Percentiles rank a stretch among this genome's conserved stretches.
These are phyloP conservation scores for Chelon labrosus DNA, from an alignment of 2,797 vertebrate species.

Conservation along the genomic window DNA sequence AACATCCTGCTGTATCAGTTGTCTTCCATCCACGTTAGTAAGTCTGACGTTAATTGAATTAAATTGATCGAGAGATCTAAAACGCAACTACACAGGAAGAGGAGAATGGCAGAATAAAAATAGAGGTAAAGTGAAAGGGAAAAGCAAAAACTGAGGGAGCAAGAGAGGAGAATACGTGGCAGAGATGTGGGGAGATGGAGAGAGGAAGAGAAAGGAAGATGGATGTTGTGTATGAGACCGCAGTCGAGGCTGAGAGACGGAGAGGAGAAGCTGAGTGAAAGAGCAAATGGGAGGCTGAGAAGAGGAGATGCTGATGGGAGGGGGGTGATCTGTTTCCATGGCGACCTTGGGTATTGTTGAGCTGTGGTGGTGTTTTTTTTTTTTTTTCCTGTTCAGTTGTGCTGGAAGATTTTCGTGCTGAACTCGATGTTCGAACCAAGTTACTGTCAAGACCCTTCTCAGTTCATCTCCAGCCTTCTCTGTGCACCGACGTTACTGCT, in stretches of 20 bases:
- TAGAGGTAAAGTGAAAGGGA: neutral
- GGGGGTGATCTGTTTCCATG: constrained; percentile 60
- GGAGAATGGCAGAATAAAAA: neutral
- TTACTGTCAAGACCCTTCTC: neutral
- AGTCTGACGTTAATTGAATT: constrained; percentile 26
- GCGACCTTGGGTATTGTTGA: constrained; percentile 38
- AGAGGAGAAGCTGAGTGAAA: constrained; percentile 29
- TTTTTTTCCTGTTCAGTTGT: constrained; percentile 2
- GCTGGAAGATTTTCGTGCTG: constrained; percentile 29
- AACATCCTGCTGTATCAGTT: constrained; percentile 1
- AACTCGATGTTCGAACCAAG: constrained; percentile 19
- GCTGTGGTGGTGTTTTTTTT: constrained; percentile 11
- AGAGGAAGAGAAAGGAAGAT: constrained; percentile 3
- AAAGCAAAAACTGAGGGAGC: neutral
- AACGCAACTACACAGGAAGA: neutral
- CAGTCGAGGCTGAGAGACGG: constrained; percentile 10
- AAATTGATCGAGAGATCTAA: constrained; percentile 8
- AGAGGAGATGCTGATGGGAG: constrained; percentile 13
- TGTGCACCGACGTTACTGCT: too few relatives aligned
- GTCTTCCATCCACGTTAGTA: neutral
- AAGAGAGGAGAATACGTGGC: neutral
- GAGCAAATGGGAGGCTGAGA: constrained; percentile 43
- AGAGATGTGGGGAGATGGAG: neutral
- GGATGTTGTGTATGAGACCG: constrained; percentile 20
- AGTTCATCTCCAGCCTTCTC: too few relatives aligned